A percentile compares a stretch with the other conserved stretches of the same genome.
Evolutionary conservation across 1,140 invertebrate species (phyloP).

Genomic region (Oedothorax gibbosus): DNA sequence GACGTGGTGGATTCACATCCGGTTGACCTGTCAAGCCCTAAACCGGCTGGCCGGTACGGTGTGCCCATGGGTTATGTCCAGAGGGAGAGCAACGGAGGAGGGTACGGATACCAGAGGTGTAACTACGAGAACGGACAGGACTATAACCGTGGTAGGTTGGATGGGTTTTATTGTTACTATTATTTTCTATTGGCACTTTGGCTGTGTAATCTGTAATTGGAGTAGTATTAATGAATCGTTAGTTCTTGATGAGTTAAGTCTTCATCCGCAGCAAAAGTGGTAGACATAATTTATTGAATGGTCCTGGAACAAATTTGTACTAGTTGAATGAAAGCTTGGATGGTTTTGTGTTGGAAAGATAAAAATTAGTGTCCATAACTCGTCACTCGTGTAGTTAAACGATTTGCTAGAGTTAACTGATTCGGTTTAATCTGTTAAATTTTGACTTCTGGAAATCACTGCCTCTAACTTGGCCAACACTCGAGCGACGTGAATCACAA

Average conservation of each 20-base stretch:
- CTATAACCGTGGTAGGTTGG: conserved; percentile 18
- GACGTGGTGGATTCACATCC: conserved; percentile 43
- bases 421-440: no score
- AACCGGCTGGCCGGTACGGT: conserved; percentile 36
- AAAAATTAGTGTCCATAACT: no score
- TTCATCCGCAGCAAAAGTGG: no score
- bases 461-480: conserved; percentile 10
- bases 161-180: background rate
- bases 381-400: no score
- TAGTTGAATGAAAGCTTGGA: no score
- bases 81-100: background rate
- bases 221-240: background rate
- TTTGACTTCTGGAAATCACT: background rate
- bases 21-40: conserved; percentile 56
- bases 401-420: no score
- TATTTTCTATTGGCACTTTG: background rate
- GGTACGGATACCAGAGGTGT: background rate
- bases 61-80: conserved; percentile 26
- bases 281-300: no score
- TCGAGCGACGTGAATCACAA: conserved; percentile 26
- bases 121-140: conserved; percentile 44
- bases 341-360: no score
- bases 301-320: no score
- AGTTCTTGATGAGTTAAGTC: no score
- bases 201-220: background rate